These are phyloP conservation scores for Physocephala rufipes DNA, from an alignment of 2,888 invertebrate species.

Conservation along the genomic window DNA sequence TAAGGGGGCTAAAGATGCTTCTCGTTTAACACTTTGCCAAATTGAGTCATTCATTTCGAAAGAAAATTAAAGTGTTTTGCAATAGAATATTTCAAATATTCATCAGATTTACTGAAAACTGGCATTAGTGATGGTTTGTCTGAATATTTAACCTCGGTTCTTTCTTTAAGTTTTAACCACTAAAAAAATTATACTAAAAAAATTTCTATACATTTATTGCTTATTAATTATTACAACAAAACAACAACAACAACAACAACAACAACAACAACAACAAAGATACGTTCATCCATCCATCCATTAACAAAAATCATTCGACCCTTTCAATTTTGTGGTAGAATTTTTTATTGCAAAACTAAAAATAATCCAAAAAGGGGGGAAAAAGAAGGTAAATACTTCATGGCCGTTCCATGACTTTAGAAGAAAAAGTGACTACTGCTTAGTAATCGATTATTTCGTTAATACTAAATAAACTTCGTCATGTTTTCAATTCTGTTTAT, in stretches of 20 bases:
- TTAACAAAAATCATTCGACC: not conserved
- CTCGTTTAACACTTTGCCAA: no score
- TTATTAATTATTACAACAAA: not conserved
- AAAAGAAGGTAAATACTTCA: not conserved
- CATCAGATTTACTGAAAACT: not conserved
- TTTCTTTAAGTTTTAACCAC: not conserved
- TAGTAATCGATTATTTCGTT: not conserved
- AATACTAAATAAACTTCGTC: not conserved
- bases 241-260: conserved; percentile 4
- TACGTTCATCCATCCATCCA: no score
- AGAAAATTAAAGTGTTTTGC: not conserved
- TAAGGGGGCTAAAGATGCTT: no score
- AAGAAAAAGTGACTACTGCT: not conserved
- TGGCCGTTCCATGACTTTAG: not conserved
- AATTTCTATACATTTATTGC: not conserved
- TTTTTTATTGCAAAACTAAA: not conserved
- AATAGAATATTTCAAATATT: not conserved
- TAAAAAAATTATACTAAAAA: not conserved
- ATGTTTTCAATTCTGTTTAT: not conserved
- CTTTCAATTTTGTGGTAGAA: not conserved
- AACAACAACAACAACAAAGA: conserved; percentile 13
- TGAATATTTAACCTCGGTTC: no score
- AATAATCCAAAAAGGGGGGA: not conserved
- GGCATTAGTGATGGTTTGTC: no score
- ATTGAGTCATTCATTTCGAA: no score